Evolutionary conservation across 64 coral and sea anemone genomes (phyloP), one percentile per base, ranked within the genome.

Genomic region (Platygyra sinensis): DNA sequence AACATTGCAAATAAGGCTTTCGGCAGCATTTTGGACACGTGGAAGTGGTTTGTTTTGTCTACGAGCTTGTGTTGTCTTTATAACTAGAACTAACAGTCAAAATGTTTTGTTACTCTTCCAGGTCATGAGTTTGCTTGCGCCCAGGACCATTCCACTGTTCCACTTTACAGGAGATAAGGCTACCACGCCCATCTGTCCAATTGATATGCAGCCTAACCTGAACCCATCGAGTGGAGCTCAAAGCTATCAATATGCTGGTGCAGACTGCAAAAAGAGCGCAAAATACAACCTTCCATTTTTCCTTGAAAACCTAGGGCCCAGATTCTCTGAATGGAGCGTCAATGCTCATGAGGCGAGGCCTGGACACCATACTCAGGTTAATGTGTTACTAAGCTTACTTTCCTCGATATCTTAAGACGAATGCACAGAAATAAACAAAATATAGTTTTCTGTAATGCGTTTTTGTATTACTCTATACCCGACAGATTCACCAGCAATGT

Each of bases 341-440:
- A 93, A 94, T 88, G 87, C 95, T 32, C 95, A 96, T 60, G 95
- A 96, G 76, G 95, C 95, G 0, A 88, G 95, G 62, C 95, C 95
- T 49, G 95, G 95, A 62, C 95, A 96, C 72, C 95, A 96, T 25
- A 96, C 95, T 6, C 91, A 96, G 91, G 95, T 96, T 91, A 80
- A 14, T 8, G 20, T 16, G n/a, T 38, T 19, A 30, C 13, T 38
- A 22, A 12, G 33, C 54, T 57, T 57, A 16, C 54, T 2, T 57
- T 57, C 42, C 42, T 6, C 42, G 42, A 46, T 5, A 46, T 46
- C 42, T 46, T 5, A 46, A 46, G 42, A 46, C 7, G 6, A 46
- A 46, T n/a, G n/a, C n/a, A n/a, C n/a, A n/a, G n/a, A n/a, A n/a
- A n/a, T n/a, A n/a, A n/a, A n/a, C n/a, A n/a, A n/a, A n/a, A n/a